Percentiles rank a stretch among this genome's conserved stretches.
phyloP scores from a whole-genome alignment of 2,113 vertebrate species.

The Lepus timidus region DNA sequence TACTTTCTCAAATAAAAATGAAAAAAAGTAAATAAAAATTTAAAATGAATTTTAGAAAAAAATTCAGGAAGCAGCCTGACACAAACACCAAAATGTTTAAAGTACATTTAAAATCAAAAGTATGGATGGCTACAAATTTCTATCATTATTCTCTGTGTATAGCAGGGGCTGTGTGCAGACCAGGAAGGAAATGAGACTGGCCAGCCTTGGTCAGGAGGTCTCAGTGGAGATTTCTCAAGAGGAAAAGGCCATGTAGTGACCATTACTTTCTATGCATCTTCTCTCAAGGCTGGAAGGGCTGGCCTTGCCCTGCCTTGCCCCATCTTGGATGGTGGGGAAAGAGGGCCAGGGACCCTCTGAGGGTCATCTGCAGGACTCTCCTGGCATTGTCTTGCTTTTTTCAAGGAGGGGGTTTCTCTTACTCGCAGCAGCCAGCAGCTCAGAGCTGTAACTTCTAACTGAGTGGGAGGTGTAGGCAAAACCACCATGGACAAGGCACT shows the following conservation, averaged over 20 bases:
- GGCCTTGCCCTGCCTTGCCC: neutral
- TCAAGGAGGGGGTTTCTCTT: neutral
- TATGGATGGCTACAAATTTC: neutral
- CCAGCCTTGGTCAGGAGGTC: neutral
- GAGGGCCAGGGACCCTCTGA: neutral
- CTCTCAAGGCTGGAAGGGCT: neutral
- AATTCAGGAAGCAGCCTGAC: neutral
- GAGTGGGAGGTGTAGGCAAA: neutral
- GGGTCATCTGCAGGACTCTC: neutral
- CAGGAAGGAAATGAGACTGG: neutral
- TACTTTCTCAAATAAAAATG: too few relatives aligned
- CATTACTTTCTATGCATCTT: neutral
- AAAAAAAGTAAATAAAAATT: too few relatives aligned
- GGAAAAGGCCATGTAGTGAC: neutral
- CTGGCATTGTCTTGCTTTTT: neutral
- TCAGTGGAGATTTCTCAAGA: neutral
- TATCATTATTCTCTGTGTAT: accelerated
- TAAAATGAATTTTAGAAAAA: neutral
- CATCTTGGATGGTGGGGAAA: neutral
- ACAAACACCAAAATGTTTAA: neutral
- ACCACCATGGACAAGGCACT: neutral
- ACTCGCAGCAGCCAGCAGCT: neutral
- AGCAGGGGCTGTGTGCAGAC: accelerated
- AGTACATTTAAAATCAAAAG: neutral
- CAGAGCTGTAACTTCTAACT: neutral